Base-by-base conservation (phyloP, 2,113 vertebrate species). In the Nanorana parkeri region DNA sequence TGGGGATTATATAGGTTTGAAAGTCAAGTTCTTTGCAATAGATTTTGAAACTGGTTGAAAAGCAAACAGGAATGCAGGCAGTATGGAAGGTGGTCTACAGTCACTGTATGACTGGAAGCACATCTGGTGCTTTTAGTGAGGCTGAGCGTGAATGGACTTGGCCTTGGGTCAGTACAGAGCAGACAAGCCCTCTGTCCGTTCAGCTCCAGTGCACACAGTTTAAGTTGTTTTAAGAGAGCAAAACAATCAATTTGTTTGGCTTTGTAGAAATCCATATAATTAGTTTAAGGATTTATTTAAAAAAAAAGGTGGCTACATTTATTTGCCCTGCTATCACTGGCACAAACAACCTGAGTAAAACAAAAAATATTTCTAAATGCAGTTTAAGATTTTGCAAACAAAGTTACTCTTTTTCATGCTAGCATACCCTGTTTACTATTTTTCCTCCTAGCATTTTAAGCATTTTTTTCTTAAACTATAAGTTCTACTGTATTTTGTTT, bases 1-100 rank as follows among this genome's bases (percentile, higher is more conserved):
- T 41, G 89, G 90, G 90, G 89, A 88, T 90, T 91, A 87, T 89
- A 81, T 87, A 64, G 88, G 88, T 73, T 41, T 21, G 80, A 86
- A 89, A 86, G 88, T 5, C 6, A 88, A 89, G 89, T 83, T 58
- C 84, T 86, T 69, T 51, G 26, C 1, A 52, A 0, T 36, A 20
- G 80, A 36, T 65, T 80, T 54, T 0, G 85, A 77, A 84, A 86
- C 85, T 67, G 88, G 88, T 73, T 20, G 85, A 61, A 66, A 84
- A 73, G 23, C 51, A 77, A 63, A 75, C 0, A 84, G 87, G 69
- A 84, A 75, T 85, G 88, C 86, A 84, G 89, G 88, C 86, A n/a
- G 85, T 19, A 29, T 79, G 87, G 87, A 87, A 89, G 90, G 89
- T 88, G 88, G 89, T 89, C 85, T 85, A 78, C 23, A 87, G 61